Evolutionary conservation across 1,140 invertebrate genomes (phyloP), one percentile per base, ranked within the genome.

Genomic region (Mesaphorura yosii): DNA sequence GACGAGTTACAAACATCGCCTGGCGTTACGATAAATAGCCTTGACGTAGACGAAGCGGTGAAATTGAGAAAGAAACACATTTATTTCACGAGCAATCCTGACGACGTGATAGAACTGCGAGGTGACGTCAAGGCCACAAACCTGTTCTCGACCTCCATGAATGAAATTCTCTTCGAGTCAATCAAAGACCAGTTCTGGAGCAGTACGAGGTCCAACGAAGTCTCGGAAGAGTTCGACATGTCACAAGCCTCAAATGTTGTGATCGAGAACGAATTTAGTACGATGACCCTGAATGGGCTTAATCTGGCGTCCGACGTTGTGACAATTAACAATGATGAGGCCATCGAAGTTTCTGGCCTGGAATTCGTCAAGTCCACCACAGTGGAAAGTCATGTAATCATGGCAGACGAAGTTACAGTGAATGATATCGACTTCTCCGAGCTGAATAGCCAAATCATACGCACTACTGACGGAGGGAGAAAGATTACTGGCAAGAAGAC

Each of bases 101-200:
- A 27, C n/a, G 19, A 2, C n/a, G 1, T n/a, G 22, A 38, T 49
- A 3, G n/a, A 22, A 19, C 7, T 49, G 6, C 23, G 37, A 23
- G 28, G 46, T 19, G 42, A 10, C 3, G 38, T 39, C 29, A 39
- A 37, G 25, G 38, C 34, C 28, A 25, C 20, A n/a, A 15, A 19
- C 28, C 23, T 49, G 12, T 2, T 40, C 3, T 14, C 47, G 7
- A 5, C 20, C 14, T 22, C 22, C n/a, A 12, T 55, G 6, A 42
- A 50, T 34, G 46, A 22, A 6, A 6, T 40, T 2, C 5, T 2
- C 2, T 15, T 55, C 10, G 38, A 27, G 4, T 20, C 20, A 7
- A 19, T 55, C 10, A n/a, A 15, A 49, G 47, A 50, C 15, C 28
- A 23, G 2, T 50, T 26, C 27, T 55, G 53, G 53, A 39, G 20